Evolutionary conservation across 2,888 invertebrate species (phyloP), one percentile per base, ranked within the genome.

Genomic region (Hemicrepidius hirtus): DNA sequence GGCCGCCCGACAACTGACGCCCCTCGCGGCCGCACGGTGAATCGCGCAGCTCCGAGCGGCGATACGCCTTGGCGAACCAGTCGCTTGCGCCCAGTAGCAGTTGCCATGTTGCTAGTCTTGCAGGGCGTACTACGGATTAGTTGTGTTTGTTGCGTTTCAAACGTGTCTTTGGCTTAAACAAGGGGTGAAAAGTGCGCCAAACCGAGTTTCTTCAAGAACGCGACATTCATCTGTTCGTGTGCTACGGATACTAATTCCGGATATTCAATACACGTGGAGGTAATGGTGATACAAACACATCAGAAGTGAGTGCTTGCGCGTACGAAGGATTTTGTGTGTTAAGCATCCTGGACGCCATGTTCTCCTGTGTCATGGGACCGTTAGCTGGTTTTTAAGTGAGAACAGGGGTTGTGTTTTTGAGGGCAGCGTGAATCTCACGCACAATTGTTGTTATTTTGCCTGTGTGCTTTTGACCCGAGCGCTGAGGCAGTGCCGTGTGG

Each of bases 371-470:
- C 60, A 37, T 16, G 46, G 60, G 35, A 57, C 59, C 50, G 64
- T 44, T 55, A 32, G 59, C 24, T 60, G 69, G 20, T 65, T 67
- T 70, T 40, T 67, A 41, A 73, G 60, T 46, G 62, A 62, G 35
- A 24, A 5, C 44, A 60, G 16, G 16, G 57, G 37, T 21, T 16
- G 37, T 20, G 40, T 40, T 18, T 18, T 18, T 6, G n/a, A 20
- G 20, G 37, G 70, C 80, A 80, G 78, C 82, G 84, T 83, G 83
- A 77, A 88, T 87, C 87, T 87, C 89, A 89, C 89, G 90, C 90
- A 90, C 89, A 90, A 90, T 91, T 91, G 91, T 91, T 91, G 89
- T 91, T 91, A 91, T 91, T 91, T 91, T 91, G 91, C 88, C 89
- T 88, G 87, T 87, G 89, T 90, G 89, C 89, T 90, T 86, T 90